Conservation (phyloP, 2,888 invertebrate species). For the Colletes collaris region DNA sequence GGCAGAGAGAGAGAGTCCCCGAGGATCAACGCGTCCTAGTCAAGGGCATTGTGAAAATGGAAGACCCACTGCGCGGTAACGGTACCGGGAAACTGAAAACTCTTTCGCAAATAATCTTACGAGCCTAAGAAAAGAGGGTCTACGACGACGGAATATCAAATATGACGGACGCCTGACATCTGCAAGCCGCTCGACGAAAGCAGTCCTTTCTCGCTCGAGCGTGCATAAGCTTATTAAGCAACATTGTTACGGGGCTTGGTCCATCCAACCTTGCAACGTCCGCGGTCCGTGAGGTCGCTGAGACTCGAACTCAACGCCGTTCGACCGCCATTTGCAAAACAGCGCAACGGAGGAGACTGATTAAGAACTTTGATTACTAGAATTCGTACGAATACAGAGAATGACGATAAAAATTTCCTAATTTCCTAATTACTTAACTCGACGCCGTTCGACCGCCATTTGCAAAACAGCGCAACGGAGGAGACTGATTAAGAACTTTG, state of each 20-base stretch:
- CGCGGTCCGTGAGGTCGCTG: conserved; percentile 26
- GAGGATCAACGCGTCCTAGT: conserved; percentile 47
- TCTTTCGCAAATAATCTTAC: conserved; percentile 80
- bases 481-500: too few species aligned
- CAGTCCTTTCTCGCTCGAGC: conserved; percentile 78
- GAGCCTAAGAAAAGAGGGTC: conserved; percentile 63
- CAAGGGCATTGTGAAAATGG: conserved; percentile 68
- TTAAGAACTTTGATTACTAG: too few species aligned
- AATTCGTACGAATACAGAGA: too few species aligned
- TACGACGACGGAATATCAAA: conserved; percentile 75
- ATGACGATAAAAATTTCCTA: too few species aligned
- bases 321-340: too few species aligned
- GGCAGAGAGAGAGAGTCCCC: conserved; percentile 27
- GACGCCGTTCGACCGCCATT: too few species aligned
- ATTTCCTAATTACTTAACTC: too few species aligned
- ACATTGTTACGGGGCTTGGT: conserved; percentile 75
- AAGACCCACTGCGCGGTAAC: conserved; percentile 65
- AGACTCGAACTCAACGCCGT: conserved; percentile 6
- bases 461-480: too few species aligned
- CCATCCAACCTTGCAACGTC: conserved; percentile 36
- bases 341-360: too few species aligned
- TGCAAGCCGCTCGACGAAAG: conserved; percentile 67
- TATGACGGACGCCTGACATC: conserved; percentile 81
- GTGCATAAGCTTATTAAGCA: conserved; percentile 82
- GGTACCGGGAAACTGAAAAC: conserved; percentile 73